Evolutionary conservation across 2,113 vertebrate genomes (phyloP).

Genomic region (Cinclus mexicanus): DNA sequence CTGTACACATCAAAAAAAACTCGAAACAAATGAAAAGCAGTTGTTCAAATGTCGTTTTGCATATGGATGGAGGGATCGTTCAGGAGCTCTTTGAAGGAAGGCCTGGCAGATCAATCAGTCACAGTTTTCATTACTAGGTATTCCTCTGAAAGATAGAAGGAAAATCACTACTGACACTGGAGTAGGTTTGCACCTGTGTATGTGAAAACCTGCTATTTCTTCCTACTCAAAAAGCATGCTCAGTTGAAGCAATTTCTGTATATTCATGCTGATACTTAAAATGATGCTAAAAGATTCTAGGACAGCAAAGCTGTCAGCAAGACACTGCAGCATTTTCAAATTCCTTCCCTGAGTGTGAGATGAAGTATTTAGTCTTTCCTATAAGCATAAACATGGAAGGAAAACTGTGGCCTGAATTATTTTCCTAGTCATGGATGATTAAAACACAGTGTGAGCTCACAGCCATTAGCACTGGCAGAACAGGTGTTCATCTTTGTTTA

Average conservation of each 20-base stretch:
- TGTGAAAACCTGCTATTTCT: background rate
- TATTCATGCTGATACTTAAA: background rate
- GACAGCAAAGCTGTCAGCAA: background rate
- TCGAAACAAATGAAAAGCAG: background rate
- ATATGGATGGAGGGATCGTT: background rate
- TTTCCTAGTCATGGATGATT: background rate
- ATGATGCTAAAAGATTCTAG: background rate
- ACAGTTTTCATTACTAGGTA: background rate
- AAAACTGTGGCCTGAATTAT: background rate
- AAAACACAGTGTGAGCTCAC: background rate
- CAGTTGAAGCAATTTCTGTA: background rate
- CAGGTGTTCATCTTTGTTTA: background rate
- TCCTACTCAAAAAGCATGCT: background rate
- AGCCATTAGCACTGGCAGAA: slow-evolving; percentile 2
- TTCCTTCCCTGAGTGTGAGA: background rate
- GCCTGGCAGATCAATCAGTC: background rate
- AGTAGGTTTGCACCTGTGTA: background rate
- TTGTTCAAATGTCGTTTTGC: background rate
- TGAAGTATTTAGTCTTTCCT: background rate
- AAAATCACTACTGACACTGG: background rate
- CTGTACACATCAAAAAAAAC: background rate
- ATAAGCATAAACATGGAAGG: background rate
- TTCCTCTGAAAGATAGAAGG: background rate
- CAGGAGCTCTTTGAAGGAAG: background rate
- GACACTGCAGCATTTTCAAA: background rate